A percentile compares a stretch with the other conserved stretches of the same genome.
Evolutionary conservation across 2,113 vertebrate genomes (phyloP).

Genomic region (Lophotis ruficrista): DNA sequence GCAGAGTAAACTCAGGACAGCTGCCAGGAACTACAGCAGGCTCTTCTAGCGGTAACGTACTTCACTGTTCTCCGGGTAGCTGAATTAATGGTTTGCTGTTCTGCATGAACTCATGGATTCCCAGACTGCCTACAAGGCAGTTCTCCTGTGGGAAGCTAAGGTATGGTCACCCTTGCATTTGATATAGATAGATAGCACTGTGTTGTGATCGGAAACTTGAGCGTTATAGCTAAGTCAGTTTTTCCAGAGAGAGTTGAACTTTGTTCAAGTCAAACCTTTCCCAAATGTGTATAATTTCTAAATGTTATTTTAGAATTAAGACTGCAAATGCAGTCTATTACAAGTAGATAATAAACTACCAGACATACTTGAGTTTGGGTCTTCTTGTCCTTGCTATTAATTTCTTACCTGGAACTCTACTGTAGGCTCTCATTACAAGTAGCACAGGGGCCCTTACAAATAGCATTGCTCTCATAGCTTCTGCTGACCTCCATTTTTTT

Average conservation of each 20-base stretch:
- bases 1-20: not conserved
- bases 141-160: not conserved
- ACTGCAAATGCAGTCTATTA: not conserved
- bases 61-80: not conserved
- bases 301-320: not conserved
- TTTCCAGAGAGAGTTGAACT: not conserved
- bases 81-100: not conserved
- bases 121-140: not conserved
- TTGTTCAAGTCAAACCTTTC: not conserved
- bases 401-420: not conserved
- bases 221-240: not conserved
- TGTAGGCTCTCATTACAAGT: not conserved
- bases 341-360: not conserved
- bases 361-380: not conserved
- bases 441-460: not conserved
- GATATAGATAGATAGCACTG: accelerated
- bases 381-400: not conserved
- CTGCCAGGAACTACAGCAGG: not conserved
- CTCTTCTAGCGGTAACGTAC: not conserved
- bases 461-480: not conserved
- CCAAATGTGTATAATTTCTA: not conserved
- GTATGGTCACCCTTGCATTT: not conserved
- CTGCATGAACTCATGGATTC: not conserved
- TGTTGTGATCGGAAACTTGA: not conserved
- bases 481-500: not conserved